Conservation (phyloP, 2,113 vertebrate species). For the Isurus oxyrinchus region DNA sequence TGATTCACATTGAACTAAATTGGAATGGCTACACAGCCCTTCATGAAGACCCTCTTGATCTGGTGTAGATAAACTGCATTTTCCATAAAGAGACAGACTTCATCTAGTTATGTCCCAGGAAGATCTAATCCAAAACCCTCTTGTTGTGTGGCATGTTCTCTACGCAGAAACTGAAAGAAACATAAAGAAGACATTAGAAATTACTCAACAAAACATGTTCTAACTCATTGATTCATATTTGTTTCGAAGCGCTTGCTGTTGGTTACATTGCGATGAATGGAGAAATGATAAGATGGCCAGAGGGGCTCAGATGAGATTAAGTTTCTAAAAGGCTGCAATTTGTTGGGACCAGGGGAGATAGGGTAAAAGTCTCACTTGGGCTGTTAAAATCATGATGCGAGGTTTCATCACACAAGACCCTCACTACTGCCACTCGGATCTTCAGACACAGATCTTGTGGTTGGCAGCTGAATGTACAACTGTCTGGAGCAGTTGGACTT, state of each 20-base stretch:
- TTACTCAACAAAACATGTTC: background rate
- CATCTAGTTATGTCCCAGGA: background rate
- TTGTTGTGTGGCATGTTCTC: background rate
- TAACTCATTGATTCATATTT: background rate
- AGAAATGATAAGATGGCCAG: background rate
- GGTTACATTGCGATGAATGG: background rate
- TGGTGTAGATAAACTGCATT: conserved; percentile 1
- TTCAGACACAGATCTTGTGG: background rate
- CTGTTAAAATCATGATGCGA: background rate
- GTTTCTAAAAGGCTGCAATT: background rate
- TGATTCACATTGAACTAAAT: background rate
- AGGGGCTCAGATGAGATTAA: background rate
- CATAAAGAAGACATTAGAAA: background rate
- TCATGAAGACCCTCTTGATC: background rate
- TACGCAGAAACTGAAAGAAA: conserved; percentile 16
- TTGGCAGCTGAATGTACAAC: background rate
- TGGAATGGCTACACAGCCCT: background rate
- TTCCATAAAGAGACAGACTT: conserved; percentile 11
- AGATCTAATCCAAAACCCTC: no score
- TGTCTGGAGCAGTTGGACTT: background rate
- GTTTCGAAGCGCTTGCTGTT: background rate
- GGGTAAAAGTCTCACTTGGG: background rate
- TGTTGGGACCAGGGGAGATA: background rate
- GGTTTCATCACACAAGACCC: background rate
- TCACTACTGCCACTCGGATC: background rate